phyloP scores from a whole-genome alignment of 2,113 vertebrate genomes.

The Grantiella picta region DNA sequence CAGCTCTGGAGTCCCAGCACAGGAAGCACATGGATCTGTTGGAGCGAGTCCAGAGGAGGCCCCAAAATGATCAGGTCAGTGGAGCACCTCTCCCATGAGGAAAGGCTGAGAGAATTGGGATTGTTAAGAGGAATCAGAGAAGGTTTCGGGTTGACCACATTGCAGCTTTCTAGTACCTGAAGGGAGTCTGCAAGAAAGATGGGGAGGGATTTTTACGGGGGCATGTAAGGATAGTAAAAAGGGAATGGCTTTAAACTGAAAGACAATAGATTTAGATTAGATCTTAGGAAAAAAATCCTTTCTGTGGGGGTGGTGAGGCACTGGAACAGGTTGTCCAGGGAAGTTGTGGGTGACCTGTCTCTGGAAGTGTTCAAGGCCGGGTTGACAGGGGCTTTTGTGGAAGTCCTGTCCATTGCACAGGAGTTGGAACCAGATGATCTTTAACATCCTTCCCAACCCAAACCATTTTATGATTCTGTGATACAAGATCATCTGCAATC shows the following conservation, averaged over 20 bases:
- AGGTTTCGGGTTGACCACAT: accelerated
- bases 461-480: not conserved
- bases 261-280: not conserved
- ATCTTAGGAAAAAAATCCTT: not conserved
- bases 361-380: not conserved
- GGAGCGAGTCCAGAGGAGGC: not conserved
- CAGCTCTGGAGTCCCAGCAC: not conserved
- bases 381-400: not conserved
- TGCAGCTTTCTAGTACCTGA: not conserved
- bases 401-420: not conserved
- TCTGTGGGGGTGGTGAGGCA: not conserved
- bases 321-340: too few relatives aligned
- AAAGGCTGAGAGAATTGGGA: not conserved
- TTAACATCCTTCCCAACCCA: not conserved
- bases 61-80: not conserved
- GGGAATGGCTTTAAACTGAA: not conserved
- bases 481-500: not conserved
- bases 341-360: not conserved
- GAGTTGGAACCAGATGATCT: not conserved
- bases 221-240: too few relatives aligned
- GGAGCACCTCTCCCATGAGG: not conserved
- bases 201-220: not conserved
- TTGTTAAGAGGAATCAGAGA: not conserved
- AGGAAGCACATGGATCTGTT: not conserved
- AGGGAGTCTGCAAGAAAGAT: not conserved